Conservation (phyloP, 2,113 vertebrate species). For the Excalfactoria chinensis region DNA sequence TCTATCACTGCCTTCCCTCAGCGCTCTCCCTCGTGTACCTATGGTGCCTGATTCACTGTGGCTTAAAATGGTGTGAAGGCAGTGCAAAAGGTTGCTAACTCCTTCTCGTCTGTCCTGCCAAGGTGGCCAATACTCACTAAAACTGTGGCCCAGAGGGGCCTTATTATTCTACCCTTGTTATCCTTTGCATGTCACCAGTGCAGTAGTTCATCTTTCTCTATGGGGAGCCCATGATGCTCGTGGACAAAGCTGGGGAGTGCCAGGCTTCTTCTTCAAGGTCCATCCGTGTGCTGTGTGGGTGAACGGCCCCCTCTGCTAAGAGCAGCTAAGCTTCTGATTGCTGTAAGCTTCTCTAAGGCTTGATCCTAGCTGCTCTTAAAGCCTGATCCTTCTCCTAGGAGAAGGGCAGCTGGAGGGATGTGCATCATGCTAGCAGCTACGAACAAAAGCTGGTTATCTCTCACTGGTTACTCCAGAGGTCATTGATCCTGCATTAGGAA, state of each 20-base stretch:
- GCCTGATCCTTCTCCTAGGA: conserved; percentile 31
- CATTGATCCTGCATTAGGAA: conserved; percentile 32
- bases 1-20: conserved; percentile 10
- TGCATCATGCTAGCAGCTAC: conserved; percentile 4
- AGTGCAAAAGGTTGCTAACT: neutral
- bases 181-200: neutral
- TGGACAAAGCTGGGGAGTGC: neutral
- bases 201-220: neutral
- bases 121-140: neutral
- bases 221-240: neutral
- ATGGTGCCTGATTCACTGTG: neutral
- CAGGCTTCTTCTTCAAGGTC: neutral
- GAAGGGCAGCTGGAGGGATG: conserved; percentile 25
- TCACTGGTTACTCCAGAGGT: conserved; percentile 11
- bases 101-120: neutral
- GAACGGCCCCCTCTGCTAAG: conserved; percentile 1
- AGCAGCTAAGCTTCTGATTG: conserved; percentile 40
- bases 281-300: fast-evolving
- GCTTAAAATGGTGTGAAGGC: neutral
- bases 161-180: neutral
- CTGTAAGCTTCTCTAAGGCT: conserved; percentile 34
- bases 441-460: conserved; percentile 56
- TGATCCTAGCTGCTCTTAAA: conserved; percentile 34
- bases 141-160: neutral
- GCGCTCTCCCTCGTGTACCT: neutral